These are phyloP conservation scores for Nesogale talazaci DNA, from an alignment of 2,113 vertebrate species.

Conservation along the genomic window DNA sequence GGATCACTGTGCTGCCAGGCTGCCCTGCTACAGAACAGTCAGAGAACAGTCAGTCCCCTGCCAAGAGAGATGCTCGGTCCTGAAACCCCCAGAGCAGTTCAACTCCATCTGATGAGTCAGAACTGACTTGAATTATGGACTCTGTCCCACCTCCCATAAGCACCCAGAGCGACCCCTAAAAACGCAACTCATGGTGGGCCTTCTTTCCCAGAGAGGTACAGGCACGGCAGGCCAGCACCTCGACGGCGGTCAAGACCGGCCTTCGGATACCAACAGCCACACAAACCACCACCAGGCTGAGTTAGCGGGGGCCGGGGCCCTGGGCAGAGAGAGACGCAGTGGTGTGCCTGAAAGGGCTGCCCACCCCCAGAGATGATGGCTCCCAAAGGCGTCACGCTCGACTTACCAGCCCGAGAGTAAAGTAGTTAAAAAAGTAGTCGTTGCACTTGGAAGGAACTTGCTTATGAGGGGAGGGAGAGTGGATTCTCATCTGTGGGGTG, in stretches of 20 bases:
- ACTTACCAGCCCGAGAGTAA: conserved; percentile 98
- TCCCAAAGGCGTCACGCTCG: conserved; percentile 5
- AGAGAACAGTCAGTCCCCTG: too few relatives aligned
- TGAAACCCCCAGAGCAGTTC: too few relatives aligned
- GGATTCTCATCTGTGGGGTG: conserved; percentile 97
- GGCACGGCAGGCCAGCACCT: not conserved
- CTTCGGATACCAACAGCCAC: not conserved
- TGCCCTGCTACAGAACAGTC: too few relatives aligned
- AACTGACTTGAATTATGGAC: not conserved
- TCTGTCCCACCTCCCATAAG: not conserved
- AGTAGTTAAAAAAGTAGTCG: conserved; percentile 99
- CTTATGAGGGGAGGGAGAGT: conserved; percentile 99
- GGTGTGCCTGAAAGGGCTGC: not conserved
- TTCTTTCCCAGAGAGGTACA: not conserved
- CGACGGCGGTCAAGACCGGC: not conserved
- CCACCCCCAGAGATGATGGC: not conserved
- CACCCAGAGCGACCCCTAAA: not conserved
- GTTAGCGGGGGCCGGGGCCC: not conserved
- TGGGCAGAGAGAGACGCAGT: not conserved
- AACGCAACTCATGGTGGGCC: not conserved
- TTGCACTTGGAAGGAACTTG: conserved; percentile 99
- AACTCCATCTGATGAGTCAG: too few relatives aligned
- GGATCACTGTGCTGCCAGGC: too few relatives aligned
- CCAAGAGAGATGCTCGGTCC: too few relatives aligned
- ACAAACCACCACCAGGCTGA: not conserved